Conservation (phyloP, 1,140 invertebrate genomes). For the Drosophila equinoxialis region DNA sequence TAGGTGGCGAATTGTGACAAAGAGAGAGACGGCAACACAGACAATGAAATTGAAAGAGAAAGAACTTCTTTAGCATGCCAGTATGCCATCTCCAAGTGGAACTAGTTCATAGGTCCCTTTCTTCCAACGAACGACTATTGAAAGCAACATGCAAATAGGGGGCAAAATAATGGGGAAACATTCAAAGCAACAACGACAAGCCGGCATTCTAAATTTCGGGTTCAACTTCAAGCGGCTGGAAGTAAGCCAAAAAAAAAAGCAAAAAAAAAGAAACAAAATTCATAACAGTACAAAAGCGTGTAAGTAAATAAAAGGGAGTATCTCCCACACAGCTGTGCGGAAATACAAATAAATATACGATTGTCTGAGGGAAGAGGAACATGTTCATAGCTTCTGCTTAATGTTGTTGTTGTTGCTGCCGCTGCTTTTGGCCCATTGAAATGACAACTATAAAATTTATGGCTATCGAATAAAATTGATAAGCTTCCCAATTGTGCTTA, state of each 20-base stretch:
- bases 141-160: not conserved
- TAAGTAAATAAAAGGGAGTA: slow-evolving; percentile 29
- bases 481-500: slow-evolving; percentile 37
- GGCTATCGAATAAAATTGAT: slow-evolving; percentile 44
- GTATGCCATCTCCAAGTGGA: not conserved
- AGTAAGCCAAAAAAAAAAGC: not conserved
- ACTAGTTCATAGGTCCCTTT: not conserved
- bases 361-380: not conserved
- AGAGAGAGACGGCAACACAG: not conserved
- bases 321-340: slow-evolving; percentile 9
- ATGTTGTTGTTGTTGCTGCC: not conserved
- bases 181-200: slow-evolving; percentile 18
- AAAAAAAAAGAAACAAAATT: slow-evolving; percentile 26
- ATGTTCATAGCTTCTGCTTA: slow-evolving; percentile 4
- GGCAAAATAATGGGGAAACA: not conserved
- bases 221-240: not conserved
- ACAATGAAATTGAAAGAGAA: not conserved
- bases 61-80: not conserved
- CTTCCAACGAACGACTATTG: no score
- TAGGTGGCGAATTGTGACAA: not conserved
- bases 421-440: slow-evolving; percentile 18
- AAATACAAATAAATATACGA: not conserved
- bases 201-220: slow-evolving; percentile 27
- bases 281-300: slow-evolving; percentile 21
- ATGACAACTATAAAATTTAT: slow-evolving; percentile 52